Conservation (phyloP, 64 coral and sea anemone genomes). For the Porites australiensis region DNA sequence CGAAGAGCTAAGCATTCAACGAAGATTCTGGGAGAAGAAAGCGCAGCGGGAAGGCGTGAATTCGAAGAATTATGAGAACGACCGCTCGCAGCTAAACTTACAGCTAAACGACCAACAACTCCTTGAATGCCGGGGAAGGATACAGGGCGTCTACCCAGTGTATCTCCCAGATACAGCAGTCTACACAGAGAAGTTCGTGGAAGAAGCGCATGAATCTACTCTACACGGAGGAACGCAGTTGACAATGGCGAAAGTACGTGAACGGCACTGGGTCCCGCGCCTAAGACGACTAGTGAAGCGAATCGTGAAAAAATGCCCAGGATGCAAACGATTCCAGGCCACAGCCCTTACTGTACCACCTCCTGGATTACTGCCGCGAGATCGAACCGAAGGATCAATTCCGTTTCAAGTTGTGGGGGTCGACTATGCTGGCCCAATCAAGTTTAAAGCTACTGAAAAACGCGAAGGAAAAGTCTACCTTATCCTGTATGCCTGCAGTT, state of each 20-base stretch:
- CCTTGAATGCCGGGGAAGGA: constrained; percentile 33
- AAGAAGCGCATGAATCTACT: constrained; percentile 13
- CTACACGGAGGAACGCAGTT: background rate
- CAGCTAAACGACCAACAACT: constrained; percentile 33
- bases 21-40: too few relatives aligned
- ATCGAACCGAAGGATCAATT: constrained; percentile 26
- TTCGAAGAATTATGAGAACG: background rate
- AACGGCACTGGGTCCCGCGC: background rate
- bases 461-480: background rate
- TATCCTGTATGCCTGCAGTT: background rate
- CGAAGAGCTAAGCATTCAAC: too few relatives aligned
- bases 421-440: constrained; percentile 48
- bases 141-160: constrained; percentile 8
- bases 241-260: constrained; percentile 20
- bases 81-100: constrained; percentile 26
- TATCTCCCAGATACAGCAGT: constrained; percentile 8
- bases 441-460: too few relatives aligned
- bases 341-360: constrained; percentile 14
- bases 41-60: background rate
- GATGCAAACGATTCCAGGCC: constrained; percentile 53
- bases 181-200: background rate
- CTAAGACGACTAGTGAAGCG: constrained; percentile 1
- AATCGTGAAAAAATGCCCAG: constrained; percentile 25
- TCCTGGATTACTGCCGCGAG: constrained; percentile 12
- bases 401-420: constrained; percentile 40